Conservation (phyloP, 2,888 invertebrate species). For the Pterostichus niger region DNA sequence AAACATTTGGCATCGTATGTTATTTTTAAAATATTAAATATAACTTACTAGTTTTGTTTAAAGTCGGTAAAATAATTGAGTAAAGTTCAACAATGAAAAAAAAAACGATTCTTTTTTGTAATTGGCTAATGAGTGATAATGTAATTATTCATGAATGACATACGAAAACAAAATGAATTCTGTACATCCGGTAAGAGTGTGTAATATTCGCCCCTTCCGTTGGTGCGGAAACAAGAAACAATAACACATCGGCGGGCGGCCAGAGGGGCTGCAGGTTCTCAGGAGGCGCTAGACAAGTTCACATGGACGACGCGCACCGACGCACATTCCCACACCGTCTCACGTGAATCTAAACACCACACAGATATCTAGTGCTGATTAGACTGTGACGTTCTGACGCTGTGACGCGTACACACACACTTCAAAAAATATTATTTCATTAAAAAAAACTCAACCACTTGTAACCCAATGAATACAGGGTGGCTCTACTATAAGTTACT, state of each 20-base stretch:
- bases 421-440: no score
- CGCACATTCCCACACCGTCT: constrained; percentile 71
- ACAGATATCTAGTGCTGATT: not conserved
- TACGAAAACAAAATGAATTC: not conserved
- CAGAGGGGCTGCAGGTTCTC: constrained; percentile 69
- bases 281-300: constrained; percentile 70
- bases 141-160: no score
- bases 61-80: no score
- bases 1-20: no score
- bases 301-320: constrained; percentile 71
- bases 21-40: no score
- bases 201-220: not conserved
- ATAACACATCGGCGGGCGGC: constrained; percentile 20
- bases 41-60: no score
- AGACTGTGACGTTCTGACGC: not conserved
- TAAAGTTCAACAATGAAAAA: no score
- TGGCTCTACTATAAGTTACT: no score
- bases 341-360: not conserved
- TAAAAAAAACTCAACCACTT: no score
- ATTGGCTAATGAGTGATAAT: no score
- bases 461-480: no score
- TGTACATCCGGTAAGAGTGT: not conserved
- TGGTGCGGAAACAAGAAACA: constrained; percentile 1
- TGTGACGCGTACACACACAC: not conserved
- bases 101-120: no score